Conservation (phyloP, 2,888 invertebrate genomes). For the Platycnemis pennipes region DNA sequence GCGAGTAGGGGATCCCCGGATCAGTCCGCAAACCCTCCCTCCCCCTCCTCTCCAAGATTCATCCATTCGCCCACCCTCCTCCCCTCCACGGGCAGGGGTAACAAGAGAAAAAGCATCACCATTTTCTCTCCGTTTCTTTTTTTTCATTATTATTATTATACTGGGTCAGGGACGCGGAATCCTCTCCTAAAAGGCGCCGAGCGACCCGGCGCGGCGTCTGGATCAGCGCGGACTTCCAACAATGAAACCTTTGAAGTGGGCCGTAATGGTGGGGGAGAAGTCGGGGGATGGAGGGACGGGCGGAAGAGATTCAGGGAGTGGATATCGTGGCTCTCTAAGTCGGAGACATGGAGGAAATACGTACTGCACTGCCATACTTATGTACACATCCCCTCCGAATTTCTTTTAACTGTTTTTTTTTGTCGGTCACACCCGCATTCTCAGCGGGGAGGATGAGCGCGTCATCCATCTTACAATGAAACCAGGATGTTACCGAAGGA, state of each 20-base stretch:
- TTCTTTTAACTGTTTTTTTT: not conserved
- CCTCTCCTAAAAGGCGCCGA: not conserved
- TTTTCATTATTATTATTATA: not conserved
- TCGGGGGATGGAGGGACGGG: not conserved
- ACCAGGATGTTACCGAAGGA: not conserved
- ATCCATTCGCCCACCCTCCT: no score
- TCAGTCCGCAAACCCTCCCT: no score
- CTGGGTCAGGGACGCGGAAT: not conserved
- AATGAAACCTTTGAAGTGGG: not conserved
- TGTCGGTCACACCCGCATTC: not conserved
- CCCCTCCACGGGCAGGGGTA: no score
- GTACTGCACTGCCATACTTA: not conserved
- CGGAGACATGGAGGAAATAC: not conserved
- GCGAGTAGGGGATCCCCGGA: no score
- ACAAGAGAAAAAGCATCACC: no score
- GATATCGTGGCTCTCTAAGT: not conserved
- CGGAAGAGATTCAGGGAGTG: not conserved
- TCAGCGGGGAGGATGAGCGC: not conserved
- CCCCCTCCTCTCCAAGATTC: no score
- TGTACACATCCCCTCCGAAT: not conserved
- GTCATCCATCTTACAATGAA: not conserved
- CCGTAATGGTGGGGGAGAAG: not conserved
- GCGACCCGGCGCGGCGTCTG: not conserved
- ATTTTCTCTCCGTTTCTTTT: no score
- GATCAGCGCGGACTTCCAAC: not conserved